Conservation (phyloP, 2,797 vertebrate genomes). For the Lithobates sylvaticus region DNA sequence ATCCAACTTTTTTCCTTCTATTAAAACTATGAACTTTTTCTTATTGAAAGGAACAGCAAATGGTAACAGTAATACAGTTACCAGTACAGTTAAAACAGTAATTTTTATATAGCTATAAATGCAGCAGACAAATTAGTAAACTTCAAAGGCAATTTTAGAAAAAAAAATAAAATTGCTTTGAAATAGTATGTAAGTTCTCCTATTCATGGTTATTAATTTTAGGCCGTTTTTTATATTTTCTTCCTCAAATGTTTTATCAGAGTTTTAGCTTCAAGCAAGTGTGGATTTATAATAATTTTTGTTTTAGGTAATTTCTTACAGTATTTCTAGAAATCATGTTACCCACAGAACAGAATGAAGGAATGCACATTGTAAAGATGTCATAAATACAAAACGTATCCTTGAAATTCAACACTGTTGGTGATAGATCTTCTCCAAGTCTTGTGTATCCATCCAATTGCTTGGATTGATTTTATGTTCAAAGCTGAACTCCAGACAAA, state of each 20-base stretch:
- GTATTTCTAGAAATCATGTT: not conserved
- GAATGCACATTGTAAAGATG: too few species aligned
- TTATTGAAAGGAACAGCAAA: slow-evolving; percentile 44
- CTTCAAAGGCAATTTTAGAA: slow-evolving; percentile 19
- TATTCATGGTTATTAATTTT: slow-evolving; percentile 31
- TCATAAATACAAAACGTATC: too few species aligned
- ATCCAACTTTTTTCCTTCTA: slow-evolving; percentile 53
- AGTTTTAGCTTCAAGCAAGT: not conserved
- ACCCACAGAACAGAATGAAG: not conserved
- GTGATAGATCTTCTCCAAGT: too few species aligned
- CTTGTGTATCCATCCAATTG: too few species aligned
- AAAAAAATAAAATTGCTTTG: slow-evolving; percentile 14
- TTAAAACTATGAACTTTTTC: slow-evolving; percentile 65
- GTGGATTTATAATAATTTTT: not conserved
- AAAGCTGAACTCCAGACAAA: too few species aligned
- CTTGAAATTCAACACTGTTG: too few species aligned
- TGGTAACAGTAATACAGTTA: slow-evolving; percentile 1
- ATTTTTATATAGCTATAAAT: slow-evolving; percentile 13
- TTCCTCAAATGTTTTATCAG: not conserved
- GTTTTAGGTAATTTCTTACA: slow-evolving; percentile 31
- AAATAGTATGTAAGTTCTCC: not conserved
- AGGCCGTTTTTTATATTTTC: slow-evolving; percentile 8
- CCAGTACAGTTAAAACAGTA: too few species aligned
- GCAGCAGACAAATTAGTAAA: not conserved
- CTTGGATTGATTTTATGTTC: too few species aligned